Percentiles rank a stretch among this genome's conserved stretches.
These are phyloP conservation scores for Ochropacha duplaris DNA, from an alignment of 2,888 invertebrate species.

Conservation along the genomic window DNA sequence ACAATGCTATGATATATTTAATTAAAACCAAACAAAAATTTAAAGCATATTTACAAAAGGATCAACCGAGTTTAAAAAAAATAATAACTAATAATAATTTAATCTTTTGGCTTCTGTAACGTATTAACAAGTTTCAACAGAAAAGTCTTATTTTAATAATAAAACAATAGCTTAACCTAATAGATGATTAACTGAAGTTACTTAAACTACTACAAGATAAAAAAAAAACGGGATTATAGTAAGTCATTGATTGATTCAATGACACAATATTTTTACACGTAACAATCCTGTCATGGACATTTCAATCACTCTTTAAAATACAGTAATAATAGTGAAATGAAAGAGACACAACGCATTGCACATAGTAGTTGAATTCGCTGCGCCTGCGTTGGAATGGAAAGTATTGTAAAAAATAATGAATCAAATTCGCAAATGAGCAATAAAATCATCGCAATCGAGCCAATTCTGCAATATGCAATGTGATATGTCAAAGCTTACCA, in stretches of 20 bases:
- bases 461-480: slow-evolving; percentile 36
- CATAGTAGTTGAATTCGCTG: slow-evolving; percentile 13
- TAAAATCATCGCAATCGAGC: slow-evolving; percentile 10
- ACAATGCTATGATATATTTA: background rate
- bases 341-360: slow-evolving; percentile 47
- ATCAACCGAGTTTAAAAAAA: background rate
- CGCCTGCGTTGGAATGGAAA: no score
- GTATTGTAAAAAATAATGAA: background rate
- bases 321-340: background rate
- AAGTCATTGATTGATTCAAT: background rate
- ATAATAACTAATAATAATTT: background rate
- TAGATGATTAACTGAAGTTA: background rate
- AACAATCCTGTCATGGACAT: background rate
- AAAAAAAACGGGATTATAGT: background rate
- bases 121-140: background rate
- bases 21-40: background rate
- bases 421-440: slow-evolving; percentile 29
- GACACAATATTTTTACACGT: background rate
- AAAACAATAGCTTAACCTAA: background rate
- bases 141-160: background rate
- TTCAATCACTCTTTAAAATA: background rate
- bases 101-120: background rate
- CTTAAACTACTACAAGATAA: background rate
- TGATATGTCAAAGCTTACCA: slow-evolving; percentile 42
- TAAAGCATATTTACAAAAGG: background rate